Conservation (phyloP, 2,113 vertebrate species). For the Natator depressus region DNA sequence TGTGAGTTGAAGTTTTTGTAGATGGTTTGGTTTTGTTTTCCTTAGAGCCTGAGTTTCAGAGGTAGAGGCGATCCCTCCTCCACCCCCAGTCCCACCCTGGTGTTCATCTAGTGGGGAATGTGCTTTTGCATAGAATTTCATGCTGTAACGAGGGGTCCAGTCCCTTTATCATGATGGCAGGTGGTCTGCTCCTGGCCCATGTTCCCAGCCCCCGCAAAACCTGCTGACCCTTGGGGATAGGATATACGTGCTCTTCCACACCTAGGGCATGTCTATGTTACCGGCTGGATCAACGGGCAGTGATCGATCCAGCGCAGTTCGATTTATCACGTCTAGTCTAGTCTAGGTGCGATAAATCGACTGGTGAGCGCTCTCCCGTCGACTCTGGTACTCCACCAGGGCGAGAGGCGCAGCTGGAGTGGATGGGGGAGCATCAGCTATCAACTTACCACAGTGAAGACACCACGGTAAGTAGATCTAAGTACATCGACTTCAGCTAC, state of each 20-base stretch:
- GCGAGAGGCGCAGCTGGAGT: no score
- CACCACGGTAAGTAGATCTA: no score
- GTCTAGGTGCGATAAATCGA: no score
- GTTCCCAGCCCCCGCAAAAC: background rate
- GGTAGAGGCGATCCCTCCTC: background rate
- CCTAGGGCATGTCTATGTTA: no score
- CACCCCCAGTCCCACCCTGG: background rate
- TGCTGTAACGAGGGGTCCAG: background rate
- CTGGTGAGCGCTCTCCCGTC: no score
- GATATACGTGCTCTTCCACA: background rate
- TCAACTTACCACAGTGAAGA: no score
- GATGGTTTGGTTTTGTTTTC: background rate
- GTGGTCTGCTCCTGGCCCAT: background rate
- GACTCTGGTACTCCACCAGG: no score
- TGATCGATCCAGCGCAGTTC: no score
- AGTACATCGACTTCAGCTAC: no score
- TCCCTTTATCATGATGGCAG: background rate
- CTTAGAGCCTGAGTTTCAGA: background rate
- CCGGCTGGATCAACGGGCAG: no score
- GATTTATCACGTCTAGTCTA: no score
- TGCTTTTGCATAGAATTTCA: rapidly evolving
- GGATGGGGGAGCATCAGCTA: no score
- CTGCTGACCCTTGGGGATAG: background rate
- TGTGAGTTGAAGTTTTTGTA: background rate
- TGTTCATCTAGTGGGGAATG: background rate